Percentiles rank a stretch among this genome's conserved stretches.
These are phyloP conservation scores for Drosophila ustulata DNA, from an alignment of 2,888 invertebrate species.

Conservation along the genomic window DNA sequence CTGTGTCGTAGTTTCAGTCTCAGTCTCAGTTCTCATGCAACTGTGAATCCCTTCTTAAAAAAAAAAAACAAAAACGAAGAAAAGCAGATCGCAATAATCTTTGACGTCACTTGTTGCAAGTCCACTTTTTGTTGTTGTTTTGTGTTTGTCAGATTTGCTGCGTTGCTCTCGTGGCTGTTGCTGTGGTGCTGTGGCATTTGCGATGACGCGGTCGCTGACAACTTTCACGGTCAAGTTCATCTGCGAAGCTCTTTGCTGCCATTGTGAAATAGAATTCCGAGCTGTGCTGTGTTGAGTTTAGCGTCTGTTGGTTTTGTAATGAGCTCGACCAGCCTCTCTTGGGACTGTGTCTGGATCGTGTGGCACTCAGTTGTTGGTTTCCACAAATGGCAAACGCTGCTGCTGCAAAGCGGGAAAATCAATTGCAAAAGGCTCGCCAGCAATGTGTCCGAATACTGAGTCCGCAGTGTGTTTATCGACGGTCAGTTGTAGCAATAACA, in stretches of 20 bases:
- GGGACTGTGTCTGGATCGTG: conserved; percentile 23
- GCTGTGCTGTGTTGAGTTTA: conserved; percentile 19
- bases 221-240: conserved; percentile 83
- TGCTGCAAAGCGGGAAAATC: conserved; percentile 29
- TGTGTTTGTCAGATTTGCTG: conserved; percentile 10
- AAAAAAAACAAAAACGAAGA: not conserved
- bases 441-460: conserved; percentile 58
- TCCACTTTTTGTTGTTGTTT: conserved; percentile 44
- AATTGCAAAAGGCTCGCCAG: conserved; percentile 1
- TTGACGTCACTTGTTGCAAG: conserved; percentile 73
- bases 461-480: conserved; percentile 51
- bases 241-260: conserved; percentile 45
- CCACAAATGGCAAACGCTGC: conserved; percentile 54
- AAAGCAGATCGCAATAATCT: conserved; percentile 56
- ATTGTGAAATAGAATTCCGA: conserved; percentile 67
- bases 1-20: conserved; percentile 2
- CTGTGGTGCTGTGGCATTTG: conserved; percentile 18
- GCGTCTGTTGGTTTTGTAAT: conserved; percentile 36
- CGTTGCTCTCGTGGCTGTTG: conserved; percentile 15
- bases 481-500: conserved; percentile 27
- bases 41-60: conserved; percentile 63
- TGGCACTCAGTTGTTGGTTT: conserved; percentile 56
- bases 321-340: conserved; percentile 31
- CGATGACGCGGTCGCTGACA: conserved; percentile 49
- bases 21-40: conserved; percentile 44